phyloP scores from a whole-genome alignment of 35 echinoderm and acorn worm species.

The Apostichopus parvimensis region DNA sequence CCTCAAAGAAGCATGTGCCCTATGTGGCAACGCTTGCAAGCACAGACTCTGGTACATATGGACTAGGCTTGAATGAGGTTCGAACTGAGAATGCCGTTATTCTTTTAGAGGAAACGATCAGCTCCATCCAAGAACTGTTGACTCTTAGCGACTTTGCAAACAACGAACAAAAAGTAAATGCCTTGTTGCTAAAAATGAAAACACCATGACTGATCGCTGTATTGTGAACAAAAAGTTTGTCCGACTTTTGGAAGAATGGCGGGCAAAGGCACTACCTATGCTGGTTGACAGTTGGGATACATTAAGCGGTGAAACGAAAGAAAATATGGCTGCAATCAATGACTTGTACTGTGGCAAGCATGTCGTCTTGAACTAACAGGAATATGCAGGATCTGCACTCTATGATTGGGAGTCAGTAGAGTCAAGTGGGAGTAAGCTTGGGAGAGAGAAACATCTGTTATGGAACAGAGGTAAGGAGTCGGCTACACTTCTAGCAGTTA shows the following conservation, averaged over 20 bases:
- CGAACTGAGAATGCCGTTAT: neutral
- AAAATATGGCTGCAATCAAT: conserved; percentile 59
- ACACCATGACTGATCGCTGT: conserved; percentile 68
- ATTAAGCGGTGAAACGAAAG: conserved; percentile 25
- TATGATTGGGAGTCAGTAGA: conserved; percentile 73
- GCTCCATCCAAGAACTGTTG: neutral
- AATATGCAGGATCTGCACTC: conserved; percentile 79
- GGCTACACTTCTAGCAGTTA: conserved; percentile 45
- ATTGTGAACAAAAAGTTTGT: conserved; percentile 67
- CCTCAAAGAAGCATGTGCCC: conserved; percentile 46
- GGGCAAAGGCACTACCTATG: conserved; percentile 26
- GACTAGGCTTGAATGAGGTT: conserved; percentile 14
- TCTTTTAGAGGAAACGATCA: neutral
- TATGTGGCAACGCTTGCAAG: conserved; percentile 3
- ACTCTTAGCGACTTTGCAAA: conserved; percentile 13
- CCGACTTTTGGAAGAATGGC: conserved; percentile 48
- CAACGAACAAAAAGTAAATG: too few relatives aligned
- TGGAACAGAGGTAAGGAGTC: conserved; percentile 35
- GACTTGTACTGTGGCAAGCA: conserved; percentile 79
- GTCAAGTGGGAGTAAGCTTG: conserved; percentile 19
- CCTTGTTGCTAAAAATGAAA: conserved; percentile 38
- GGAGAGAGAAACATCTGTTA: conserved; percentile 51
- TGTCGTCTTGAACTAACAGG: conserved; percentile 68
- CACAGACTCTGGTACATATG: conserved; percentile 25
- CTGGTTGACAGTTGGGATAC: conserved; percentile 61